Evolutionary conservation across 1,140 invertebrate genomes (phyloP).

Genomic region (Agrypnia vestita): DNA sequence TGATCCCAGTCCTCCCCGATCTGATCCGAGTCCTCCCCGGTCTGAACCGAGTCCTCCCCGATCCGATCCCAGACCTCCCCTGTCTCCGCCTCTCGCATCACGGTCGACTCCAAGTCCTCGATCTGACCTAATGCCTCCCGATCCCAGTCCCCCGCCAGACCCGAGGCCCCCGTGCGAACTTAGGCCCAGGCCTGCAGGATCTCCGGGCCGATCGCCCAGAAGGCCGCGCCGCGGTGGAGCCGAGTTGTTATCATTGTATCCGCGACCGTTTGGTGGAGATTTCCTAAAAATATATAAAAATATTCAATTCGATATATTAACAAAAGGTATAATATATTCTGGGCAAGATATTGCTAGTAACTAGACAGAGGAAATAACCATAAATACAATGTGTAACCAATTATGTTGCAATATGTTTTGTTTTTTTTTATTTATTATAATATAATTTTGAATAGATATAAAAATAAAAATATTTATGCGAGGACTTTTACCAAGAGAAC

Average conservation of each 20-base stretch:
- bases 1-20: slow-evolving; percentile 7
- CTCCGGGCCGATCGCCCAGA: slow-evolving; percentile 36
- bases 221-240: slow-evolving; percentile 26
- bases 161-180: neutral
- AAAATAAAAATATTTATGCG: no score
- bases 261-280: slow-evolving; percentile 6
- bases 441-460: no score
- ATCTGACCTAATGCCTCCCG: neutral
- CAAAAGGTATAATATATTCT: no score
- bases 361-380: no score
- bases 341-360: no score
- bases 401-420: no score
- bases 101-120: neutral
- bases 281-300: slow-evolving; percentile 2
- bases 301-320: no score
- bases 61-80: neutral
- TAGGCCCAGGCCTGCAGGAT: neutral
- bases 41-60: neutral
- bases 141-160: neutral
- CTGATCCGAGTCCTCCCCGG: neutral
- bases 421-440: no score
- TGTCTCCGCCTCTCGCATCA: neutral
- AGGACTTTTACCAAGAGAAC: no score
- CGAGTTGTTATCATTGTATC: neutral
- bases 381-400: no score